Evolutionary conservation across 2,113 vertebrate genomes (phyloP), one percentile per base, ranked within the genome.

Genomic region (Polyodon spathula): DNA sequence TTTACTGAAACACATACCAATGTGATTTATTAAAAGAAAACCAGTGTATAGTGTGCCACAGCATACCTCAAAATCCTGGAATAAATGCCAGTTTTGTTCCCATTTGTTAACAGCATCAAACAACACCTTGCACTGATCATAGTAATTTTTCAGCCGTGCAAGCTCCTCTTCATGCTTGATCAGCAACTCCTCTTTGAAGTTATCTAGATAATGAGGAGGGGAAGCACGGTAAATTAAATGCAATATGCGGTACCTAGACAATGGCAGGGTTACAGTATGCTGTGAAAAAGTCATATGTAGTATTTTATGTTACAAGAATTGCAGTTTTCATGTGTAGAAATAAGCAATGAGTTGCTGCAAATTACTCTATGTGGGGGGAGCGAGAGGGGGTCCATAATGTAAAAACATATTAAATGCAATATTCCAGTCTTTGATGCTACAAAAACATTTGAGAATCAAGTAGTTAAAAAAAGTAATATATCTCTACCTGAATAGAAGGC

Each of bases 131-230:
- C 68, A 67, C 52, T 66, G 67, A 27, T 76, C 68, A 37, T 74
- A 76, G 15, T 69, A 53, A 4, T 50, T 7, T 63, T 70, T 78
- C 10, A 74, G 53, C 54, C 61, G 71, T 8, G 72, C 12, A 43
- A 83, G 42, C 72, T 80, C 81, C 0, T 61, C 60, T 48, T 84
- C 81, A 37, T 84, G 82, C 1, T 68, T 15, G 1, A 40, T 37
- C 38, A 84, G 66, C n/a, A 83, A 61, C 7, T 78, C 75, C 71
- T 81, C 79, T 1, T 77, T 77, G 67, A 78, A 83, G 43, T 78
- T 68, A 56, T 60, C 81, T 82, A 44, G 39, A 64, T 62, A 60
- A 43, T 46, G 6, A 2, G 11, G 6, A 44, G 16, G 0, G 4
- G 37, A 12, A 5, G 9, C n/a, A n/a, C 46, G 8, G 8, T 8